These are phyloP conservation scores for Dermatophagoides farinae DNA, from an alignment of 1,140 invertebrate species.

Conservation along the genomic window DNA sequence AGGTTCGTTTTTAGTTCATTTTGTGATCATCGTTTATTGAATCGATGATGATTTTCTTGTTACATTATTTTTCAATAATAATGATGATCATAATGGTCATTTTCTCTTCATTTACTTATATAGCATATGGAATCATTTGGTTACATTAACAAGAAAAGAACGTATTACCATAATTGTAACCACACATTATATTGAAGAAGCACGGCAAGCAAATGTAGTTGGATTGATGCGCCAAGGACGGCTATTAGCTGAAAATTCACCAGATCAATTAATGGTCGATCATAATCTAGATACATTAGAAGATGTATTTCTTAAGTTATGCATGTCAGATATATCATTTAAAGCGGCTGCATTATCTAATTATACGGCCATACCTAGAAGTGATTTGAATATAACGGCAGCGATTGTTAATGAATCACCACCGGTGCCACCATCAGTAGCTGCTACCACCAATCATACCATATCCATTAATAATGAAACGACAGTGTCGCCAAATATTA, in stretches of 20 bases:
- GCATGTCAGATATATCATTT: constrained; percentile 33
- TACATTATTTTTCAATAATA: not conserved
- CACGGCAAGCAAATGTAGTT: constrained; percentile 64
- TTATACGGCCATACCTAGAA: not conserved
- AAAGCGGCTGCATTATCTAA: not conserved
- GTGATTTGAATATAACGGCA: not conserved
- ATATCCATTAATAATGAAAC: not conserved
- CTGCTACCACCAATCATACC: not conserved
- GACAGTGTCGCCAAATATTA: not conserved
- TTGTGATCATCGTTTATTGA: not conserved
- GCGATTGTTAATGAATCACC: not conserved
- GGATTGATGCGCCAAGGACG: constrained; percentile 80
- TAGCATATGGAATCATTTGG: constrained; percentile 78
- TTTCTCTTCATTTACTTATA: constrained; percentile 16
- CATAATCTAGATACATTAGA: constrained; percentile 66
- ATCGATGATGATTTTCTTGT: not conserved
- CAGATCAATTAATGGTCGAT: constrained; percentile 53
- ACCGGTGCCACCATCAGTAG: not conserved
- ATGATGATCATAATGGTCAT: not conserved
- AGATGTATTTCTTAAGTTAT: constrained; percentile 81
- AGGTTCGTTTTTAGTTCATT: constrained; percentile 34
- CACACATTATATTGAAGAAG: constrained; percentile 83
- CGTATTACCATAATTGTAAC: constrained; percentile 78
- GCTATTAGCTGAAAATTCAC: constrained; percentile 73
- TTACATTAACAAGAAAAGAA: constrained; percentile 54